Base-by-base conservation (phyloP, 2,113 vertebrate species). In the Peromyscus californicus region DNA sequence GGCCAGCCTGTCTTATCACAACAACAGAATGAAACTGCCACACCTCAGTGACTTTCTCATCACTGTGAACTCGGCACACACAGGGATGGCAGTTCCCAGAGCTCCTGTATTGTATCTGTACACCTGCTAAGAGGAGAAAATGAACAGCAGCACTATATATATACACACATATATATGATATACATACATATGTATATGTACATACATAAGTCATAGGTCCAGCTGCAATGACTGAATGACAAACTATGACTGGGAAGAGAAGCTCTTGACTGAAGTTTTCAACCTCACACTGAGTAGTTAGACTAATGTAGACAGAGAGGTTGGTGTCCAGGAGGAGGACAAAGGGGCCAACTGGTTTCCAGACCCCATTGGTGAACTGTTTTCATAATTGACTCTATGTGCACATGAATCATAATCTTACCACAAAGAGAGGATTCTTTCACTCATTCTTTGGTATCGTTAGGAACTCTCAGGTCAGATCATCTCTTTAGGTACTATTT, bases 341-440 rank as follows among this genome's bases (percentile, higher is more conserved):
- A 45, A 45, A 78, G 54, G 24, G 76, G 16, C 16, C 59, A 76
- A 7, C 59, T 21, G 26, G 17, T 89, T 83, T 15, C 39, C 59
- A 92, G 26, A 0, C 39, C 54, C 57, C 57, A 36, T 63, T 90
- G 57, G 26, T 54, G 51, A 57, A 36, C 31, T 36, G 31, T 29
- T 54, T 31, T 80, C 78, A 54, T 54, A 48, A 54, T 17, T 57
- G 78, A 24, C 36, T 42, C 0, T 36, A 42, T 84, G 10, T 89
- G 51, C 26, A 17, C 21, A 22, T 63, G 87, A 86, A 59, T 92
- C 93, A 0, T 74, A 92, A 90, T 72, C 26, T 67, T 87, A 65
- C 42, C 51, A 54, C 54, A 92, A 88, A 95, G 39, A 86, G 24
- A 95, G 91, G 87, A 87, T 91, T 86, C 39, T 76, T 36, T 85